phyloP scores from a whole-genome alignment of 2,888 invertebrate species.

The Sipunculus nudus region DNA sequence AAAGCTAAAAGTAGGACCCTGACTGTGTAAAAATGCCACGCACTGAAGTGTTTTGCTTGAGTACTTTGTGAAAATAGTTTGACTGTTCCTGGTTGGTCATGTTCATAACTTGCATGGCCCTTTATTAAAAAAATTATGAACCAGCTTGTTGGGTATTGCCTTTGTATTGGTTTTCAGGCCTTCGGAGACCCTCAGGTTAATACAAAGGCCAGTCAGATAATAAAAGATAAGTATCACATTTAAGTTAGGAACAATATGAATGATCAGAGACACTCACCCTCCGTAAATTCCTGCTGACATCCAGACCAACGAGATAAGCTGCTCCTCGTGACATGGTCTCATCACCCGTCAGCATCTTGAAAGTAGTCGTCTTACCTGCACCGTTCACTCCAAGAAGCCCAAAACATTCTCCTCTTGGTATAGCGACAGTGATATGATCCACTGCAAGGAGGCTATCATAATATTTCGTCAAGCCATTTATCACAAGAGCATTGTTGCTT shows the following conservation, averaged over 20 bases:
- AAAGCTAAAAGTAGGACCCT: too few relatives aligned
- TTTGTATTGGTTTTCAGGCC: too few relatives aligned
- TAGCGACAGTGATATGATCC: constrained; percentile 77
- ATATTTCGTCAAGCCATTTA: constrained; percentile 75
- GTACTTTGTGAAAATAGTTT: too few relatives aligned
- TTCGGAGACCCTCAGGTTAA: background rate
- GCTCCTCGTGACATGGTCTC: constrained; percentile 77
- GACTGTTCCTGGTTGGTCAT: too few relatives aligned
- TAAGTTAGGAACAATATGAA: background rate
- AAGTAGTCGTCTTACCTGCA: constrained; percentile 77
- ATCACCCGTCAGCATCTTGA: constrained; percentile 82
- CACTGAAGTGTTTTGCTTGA: too few relatives aligned
- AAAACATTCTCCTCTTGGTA: constrained; percentile 82
- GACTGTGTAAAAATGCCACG: too few relatives aligned
- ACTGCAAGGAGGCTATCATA: constrained; percentile 81
- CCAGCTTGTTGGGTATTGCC: too few relatives aligned
- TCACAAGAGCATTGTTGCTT: constrained; percentile 69
- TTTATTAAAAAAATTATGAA: too few relatives aligned
- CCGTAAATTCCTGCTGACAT: constrained; percentile 57
- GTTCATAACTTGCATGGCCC: too few relatives aligned
- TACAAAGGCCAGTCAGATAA: background rate
- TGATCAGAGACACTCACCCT: constrained; percentile 46
- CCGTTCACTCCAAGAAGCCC: constrained; percentile 75
- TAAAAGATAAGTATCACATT: background rate
- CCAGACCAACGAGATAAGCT: constrained; percentile 74